Conservation (phyloP, 2,888 invertebrate species). For the Spodoptera picta region DNA sequence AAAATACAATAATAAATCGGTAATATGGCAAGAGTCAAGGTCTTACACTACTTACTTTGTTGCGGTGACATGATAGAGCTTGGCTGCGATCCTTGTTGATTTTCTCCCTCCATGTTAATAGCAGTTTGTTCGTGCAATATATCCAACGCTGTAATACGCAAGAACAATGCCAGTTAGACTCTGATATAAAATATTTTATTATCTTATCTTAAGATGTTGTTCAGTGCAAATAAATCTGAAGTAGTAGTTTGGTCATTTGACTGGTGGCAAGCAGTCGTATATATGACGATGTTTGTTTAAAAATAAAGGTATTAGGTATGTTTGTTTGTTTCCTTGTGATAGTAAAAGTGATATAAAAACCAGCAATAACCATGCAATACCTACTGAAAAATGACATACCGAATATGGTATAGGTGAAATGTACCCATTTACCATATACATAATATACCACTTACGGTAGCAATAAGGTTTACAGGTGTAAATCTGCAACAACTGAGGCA, state of each 20-base stretch:
- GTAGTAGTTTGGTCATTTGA: constrained; percentile 6
- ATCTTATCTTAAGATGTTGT: constrained; percentile 59
- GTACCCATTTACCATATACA: too few relatives aligned
- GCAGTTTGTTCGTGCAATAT: constrained; percentile 90
- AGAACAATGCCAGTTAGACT: constrained; percentile 28
- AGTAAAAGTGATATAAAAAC: not conserved
- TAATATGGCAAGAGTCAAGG: too few relatives aligned
- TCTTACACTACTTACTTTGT: constrained; percentile 74
- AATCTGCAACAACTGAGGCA: too few relatives aligned
- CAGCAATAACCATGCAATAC: not conserved
- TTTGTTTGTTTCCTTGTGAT: constrained; percentile 18
- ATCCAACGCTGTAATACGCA: constrained; percentile 88
- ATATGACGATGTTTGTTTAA: constrained; percentile 2
- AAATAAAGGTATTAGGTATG: constrained; percentile 3
- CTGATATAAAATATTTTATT: constrained; percentile 36
- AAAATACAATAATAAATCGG: too few relatives aligned
- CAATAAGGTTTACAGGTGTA: too few relatives aligned
- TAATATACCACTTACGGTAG: too few relatives aligned
- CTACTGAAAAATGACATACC: too few relatives aligned
- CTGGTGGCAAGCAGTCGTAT: not conserved
- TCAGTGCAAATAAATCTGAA: constrained; percentile 40
- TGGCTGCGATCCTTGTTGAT: constrained; percentile 79
- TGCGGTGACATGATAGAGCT: constrained; percentile 83
- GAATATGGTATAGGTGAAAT: too few relatives aligned
- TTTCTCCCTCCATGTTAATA: constrained; percentile 85